These are phyloP conservation scores for Andrena chrysosceles DNA, from an alignment of 2,888 invertebrate species.

Conservation along the genomic window DNA sequence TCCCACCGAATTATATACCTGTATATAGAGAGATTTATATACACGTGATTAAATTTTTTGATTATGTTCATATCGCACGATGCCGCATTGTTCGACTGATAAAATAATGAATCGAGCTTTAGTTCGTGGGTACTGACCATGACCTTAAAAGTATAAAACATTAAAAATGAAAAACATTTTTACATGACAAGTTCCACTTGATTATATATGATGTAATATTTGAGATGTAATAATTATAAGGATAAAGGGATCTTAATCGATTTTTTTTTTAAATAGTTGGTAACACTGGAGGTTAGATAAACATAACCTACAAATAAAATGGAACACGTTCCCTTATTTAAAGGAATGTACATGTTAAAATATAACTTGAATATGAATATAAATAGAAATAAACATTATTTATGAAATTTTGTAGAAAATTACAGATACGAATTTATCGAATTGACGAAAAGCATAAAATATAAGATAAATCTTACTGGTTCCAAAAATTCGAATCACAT, in stretches of 20 bases:
- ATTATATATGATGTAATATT: not conserved
- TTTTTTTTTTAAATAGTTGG: not conserved
- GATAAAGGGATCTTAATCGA: not conserved
- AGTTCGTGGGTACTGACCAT: not conserved
- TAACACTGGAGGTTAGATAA: not conserved
- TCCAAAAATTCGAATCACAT: not conserved
- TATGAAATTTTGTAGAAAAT: not conserved
- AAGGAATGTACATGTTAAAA: not conserved
- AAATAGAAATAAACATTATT: not conserved
- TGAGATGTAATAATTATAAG: not conserved
- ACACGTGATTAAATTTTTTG: no score
- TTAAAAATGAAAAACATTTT: not conserved
- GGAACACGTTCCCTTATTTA: not conserved
- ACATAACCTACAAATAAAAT: conserved; percentile 17
- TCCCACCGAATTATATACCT: no score
- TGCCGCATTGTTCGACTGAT: no score
- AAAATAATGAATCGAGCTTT: no score
- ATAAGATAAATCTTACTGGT: not conserved
- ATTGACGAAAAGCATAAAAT: not conserved
- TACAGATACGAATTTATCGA: no score
- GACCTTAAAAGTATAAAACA: not conserved
- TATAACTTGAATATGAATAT: not conserved
- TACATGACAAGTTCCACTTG: no score
- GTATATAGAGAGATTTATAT: no score
- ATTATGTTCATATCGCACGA: no score